Conservation (phyloP, 1,140 invertebrate species). For the Trachymyrmex cornetzi region DNA sequence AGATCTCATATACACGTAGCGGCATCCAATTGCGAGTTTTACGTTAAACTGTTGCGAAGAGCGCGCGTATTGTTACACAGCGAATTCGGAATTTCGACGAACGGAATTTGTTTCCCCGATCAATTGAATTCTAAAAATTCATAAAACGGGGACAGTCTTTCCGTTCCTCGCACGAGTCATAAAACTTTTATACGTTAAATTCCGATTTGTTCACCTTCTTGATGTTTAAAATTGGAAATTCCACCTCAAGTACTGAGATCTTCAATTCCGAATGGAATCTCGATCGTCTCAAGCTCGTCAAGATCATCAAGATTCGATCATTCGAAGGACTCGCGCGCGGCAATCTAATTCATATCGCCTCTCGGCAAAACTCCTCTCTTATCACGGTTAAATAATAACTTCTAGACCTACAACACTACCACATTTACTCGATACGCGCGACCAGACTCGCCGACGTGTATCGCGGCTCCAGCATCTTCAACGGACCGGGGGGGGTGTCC, state of each 20-base stretch:
- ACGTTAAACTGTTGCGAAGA: constrained; percentile 16
- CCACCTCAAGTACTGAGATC: background rate
- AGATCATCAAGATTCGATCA: background rate
- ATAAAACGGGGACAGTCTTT: background rate
- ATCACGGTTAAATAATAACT: constrained; percentile 2
- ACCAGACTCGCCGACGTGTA: background rate
- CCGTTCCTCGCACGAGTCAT: background rate
- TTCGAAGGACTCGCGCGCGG: background rate
- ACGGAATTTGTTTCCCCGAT: too few relatives aligned
- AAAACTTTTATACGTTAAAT: background rate
- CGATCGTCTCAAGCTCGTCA: background rate
- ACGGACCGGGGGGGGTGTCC: background rate
- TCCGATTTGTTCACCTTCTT: background rate
- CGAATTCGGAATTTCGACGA: background rate
- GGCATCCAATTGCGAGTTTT: constrained; percentile 20
- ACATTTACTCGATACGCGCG: constrained; percentile 33
- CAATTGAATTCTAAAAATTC: constrained; percentile 19
- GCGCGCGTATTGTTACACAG: background rate
- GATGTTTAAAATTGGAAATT: constrained; percentile 25
- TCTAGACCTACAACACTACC: constrained; percentile 45
- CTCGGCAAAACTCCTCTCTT: background rate
- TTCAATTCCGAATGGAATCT: background rate
- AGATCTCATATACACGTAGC: background rate
- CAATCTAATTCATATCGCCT: background rate
- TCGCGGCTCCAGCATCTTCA: background rate